These are phyloP conservation scores for Nothobranchius furzeri DNA, from an alignment of 2,113 vertebrate species.

Conservation along the genomic window DNA sequence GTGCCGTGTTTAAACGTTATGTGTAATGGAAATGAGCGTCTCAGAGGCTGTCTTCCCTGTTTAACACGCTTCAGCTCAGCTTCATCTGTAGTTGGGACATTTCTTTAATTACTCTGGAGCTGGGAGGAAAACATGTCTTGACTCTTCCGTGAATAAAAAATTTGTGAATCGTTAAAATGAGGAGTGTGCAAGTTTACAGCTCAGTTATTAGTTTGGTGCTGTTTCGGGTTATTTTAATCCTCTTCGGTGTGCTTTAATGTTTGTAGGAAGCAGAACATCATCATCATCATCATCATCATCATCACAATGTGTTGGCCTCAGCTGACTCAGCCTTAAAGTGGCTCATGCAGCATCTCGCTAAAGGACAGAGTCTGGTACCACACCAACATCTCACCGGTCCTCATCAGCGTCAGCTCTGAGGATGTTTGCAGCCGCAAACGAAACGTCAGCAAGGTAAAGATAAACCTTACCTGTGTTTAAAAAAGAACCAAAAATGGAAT, in stretches of 20 bases:
- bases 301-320: too few relatives aligned
- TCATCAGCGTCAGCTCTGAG: too few relatives aligned
- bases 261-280: too few relatives aligned
- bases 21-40: conserved; percentile 49
- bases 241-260: not conserved
- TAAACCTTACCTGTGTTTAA: too few relatives aligned
- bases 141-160: conserved; percentile 58
- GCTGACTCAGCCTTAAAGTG: too few relatives aligned
- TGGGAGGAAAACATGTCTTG: conserved; percentile 20
- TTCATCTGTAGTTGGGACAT: conserved; percentile 45
- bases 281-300: too few relatives aligned
- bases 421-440: too few relatives aligned
- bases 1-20: conserved; percentile 34
- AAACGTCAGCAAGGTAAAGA: too few relatives aligned
- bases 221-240: conserved; percentile 1
- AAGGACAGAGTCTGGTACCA: too few relatives aligned
- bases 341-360: too few relatives aligned
- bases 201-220: conserved; percentile 7
- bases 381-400: too few relatives aligned
- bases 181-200: conserved; percentile 29
- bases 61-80: conserved; percentile 53
- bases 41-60: conserved; percentile 45
- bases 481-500: too few relatives aligned
- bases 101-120: conserved; percentile 54
- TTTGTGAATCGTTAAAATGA: conserved; percentile 50